Conservation (phyloP, 2,113 vertebrate genomes). For the Euleptes europaea region DNA sequence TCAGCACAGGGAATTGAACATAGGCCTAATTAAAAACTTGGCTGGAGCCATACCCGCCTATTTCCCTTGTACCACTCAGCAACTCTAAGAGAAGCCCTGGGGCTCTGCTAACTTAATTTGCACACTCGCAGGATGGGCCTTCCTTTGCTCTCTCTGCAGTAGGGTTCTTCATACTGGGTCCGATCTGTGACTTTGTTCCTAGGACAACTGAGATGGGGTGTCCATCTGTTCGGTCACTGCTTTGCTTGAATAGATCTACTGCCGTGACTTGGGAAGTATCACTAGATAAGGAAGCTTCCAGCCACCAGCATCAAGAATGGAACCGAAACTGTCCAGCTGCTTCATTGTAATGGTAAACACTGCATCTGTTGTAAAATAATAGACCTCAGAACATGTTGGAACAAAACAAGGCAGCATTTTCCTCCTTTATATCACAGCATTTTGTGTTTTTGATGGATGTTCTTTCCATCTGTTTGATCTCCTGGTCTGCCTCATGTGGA, state of each 20-base stretch:
- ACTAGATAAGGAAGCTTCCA: neutral
- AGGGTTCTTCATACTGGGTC: neutral
- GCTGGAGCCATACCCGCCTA: constrained; percentile 46
- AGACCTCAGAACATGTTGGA: neutral
- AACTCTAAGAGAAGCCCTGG: neutral
- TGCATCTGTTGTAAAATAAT: neutral
- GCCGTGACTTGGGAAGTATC: neutral
- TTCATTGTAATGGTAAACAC: neutral
- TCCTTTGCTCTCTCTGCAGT: neutral
- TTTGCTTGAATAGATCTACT: neutral
- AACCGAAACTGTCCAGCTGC: neutral
- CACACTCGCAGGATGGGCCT: neutral
- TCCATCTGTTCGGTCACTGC: neutral
- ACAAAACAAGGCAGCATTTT: neutral
- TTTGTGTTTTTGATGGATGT: neutral
- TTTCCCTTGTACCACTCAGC: constrained; percentile 27
- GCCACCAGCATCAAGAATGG: neutral
- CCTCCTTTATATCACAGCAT: neutral
- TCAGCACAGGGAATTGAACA: constrained; percentile 51
- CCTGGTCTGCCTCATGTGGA: neutral
- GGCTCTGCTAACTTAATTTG: neutral
- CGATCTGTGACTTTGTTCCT: neutral
- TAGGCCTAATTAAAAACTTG: constrained; percentile 65
- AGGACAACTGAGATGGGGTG: neutral
- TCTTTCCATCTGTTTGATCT: neutral